Evolutionary conservation across 2,113 vertebrate genomes (phyloP).

Genomic region (Sylvilagus bachmani): DNA sequence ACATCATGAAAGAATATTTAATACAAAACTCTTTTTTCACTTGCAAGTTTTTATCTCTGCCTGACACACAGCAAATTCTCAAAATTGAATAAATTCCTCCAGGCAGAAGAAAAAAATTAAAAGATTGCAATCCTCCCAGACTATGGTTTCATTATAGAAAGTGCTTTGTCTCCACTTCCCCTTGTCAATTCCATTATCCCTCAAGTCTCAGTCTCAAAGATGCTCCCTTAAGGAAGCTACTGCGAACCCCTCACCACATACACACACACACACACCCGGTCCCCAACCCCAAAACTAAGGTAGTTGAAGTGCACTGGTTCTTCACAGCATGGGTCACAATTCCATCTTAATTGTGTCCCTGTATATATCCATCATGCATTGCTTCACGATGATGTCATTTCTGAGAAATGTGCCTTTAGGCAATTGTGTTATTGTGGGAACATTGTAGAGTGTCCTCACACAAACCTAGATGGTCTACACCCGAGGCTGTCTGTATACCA

Average conservation of each 20-base stretch:
- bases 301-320: background rate
- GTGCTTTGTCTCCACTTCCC: background rate
- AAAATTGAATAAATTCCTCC: constrained; percentile 11
- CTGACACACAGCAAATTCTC: background rate
- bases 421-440: background rate
- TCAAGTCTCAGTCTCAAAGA: background rate
- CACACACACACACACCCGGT: background rate
- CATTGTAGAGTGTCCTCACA: background rate
- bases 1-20: constrained; percentile 3
- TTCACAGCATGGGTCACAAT: constrained; percentile 1
- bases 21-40: constrained; percentile 15
- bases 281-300: background rate
- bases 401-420: background rate
- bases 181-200: background rate
- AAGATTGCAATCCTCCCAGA: background rate
- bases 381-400: background rate
- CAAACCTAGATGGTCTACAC: background rate
- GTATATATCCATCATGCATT: background rate
- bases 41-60: background rate
- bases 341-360: background rate
- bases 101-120: background rate
- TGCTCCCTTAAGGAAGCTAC: background rate
- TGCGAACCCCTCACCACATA: background rate
- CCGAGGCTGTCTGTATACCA: too few species aligned
- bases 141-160: background rate